A percentile compares a stretch with the other conserved stretches of the same genome.
Conservation (phyloP, 2,113 vertebrate species). For the Deroptyus accipitrinus region DNA sequence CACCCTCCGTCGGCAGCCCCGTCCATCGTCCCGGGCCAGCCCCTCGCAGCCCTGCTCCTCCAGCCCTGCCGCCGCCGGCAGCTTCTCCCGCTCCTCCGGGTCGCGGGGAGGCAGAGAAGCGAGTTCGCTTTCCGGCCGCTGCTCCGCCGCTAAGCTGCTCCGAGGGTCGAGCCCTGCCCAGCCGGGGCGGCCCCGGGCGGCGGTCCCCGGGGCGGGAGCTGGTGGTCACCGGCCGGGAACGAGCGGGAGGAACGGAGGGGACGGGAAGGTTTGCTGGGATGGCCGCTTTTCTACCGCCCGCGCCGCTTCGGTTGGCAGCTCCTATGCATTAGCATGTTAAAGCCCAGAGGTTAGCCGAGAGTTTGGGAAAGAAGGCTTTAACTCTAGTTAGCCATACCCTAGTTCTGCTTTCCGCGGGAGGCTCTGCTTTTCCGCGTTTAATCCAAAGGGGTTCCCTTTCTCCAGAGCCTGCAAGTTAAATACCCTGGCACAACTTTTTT, state of each 20-base stretch:
- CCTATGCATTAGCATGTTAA: neutral
- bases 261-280: neutral
- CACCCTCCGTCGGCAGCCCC: neutral
- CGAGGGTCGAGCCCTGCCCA: neutral
- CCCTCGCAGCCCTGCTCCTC: neutral
- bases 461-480: constrained; percentile 17
- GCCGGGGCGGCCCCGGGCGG: neutral
- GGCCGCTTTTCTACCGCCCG: neutral
- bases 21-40: neutral
- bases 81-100: neutral
- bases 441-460: neutral
- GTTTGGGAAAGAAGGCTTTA: neutral
- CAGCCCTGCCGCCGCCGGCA: neutral
- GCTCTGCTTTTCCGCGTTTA: neutral
- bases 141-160: neutral
- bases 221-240: neutral
- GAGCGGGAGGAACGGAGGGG: neutral
- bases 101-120: neutral
- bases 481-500: constrained; percentile 6
- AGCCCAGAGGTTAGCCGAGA: neutral
- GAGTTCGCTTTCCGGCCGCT: neutral
- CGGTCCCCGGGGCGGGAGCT: neutral
- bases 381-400: neutral
- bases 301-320: neutral
- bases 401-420: neutral